Base-by-base conservation (phyloP, 2,888 invertebrate genomes). In the Pterostichus niger region DNA sequence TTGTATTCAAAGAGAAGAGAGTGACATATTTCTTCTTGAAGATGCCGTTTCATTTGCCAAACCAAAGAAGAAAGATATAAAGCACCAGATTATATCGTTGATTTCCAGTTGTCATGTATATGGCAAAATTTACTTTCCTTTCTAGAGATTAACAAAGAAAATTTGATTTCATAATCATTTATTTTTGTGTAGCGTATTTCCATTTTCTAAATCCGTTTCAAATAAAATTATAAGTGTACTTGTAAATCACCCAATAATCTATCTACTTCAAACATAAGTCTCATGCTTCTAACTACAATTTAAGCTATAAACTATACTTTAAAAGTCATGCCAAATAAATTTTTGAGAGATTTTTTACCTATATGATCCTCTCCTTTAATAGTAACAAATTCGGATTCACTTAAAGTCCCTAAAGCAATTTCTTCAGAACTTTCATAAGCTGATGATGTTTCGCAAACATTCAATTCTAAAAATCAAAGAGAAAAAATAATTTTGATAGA, bases 391-490 rank as follows among this genome's bases (percentile, higher is more conserved):
- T 93, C 93, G 84, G 88, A 91, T 85, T 93, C 93, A 86, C 93
- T 93, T 64, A 93, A 90, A 11, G 91, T 92, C 0, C 93, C 93
- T 85, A 93, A 90, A 0, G 91, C 91, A 0, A 93, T 90, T 85
- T 93, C 93, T 84, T 93, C 93, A 0, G 93, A 92, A 88, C 93
- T 93, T 85, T 93, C 93, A 87, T 93, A 93, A 6, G 91, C 90
- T 0, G 93, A 93, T 80, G 93, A 93, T 86, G 93, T 93, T 81
- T 93, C 93, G 87, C 93, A 92, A 84, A 91, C 90, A 84, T 91
- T 91, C 86, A 91, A 89, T 87, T 91, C 91, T 91, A 87, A 35
- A 85, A 81, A 31, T 35, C 6, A 64, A 40, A 9, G 40, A 40
- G 40, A 40, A 13, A 24, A 64, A 71, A 40, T 35, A 64, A 71